Evolutionary conservation across 2,888 invertebrate species (phyloP), one percentile per base, ranked within the genome.

Genomic region (Dendrolimus houi): DNA sequence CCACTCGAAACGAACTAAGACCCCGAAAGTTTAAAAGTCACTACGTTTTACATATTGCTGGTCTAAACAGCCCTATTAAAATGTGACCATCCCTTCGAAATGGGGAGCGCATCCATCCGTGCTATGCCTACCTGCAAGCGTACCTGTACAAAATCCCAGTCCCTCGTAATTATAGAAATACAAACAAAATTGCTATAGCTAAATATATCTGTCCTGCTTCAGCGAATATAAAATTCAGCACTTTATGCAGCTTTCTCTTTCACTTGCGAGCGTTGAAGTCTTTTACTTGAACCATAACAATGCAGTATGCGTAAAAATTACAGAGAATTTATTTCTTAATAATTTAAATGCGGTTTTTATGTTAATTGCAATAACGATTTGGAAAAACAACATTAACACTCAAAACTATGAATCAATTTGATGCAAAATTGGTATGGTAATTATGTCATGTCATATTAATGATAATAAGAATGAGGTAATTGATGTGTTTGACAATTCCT

Each of bases 31-130:
- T 78, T 69, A 80, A 79, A 77, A 72, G 69, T 62, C 70, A 63
- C 47, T 68, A 68, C 71, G 66, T 74, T 75, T 71, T 74, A 75
- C 74, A 76, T 74, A 73, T 72, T 59, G 60, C 65, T 67, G 69
- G 71, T 72, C 75, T 77, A 83, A 82, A 79, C 68, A 72, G 74
- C 78, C 77, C 77, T 64, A 71, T 72, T 72, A 70, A 65, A 72
- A 67, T 65, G 64, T 47, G 74, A 73, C 66, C 87, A 83, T 87
- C 65, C 66, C 65, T 73, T 74, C 64, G 68, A 77, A 81, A 77
- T 78, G 67, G 89, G 89, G 89, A 79, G 85, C 75, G 71, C 87
- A 82, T 68, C 87, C 85, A 86, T 85, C 85, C 89, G 81, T 87
- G 77, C 79, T 69, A 77, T 74, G 78, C 69, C 69, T 78, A 74